Base-by-base conservation (phyloP, 2,113 vertebrate species). In the Dasyurus viverrinus region DNA sequence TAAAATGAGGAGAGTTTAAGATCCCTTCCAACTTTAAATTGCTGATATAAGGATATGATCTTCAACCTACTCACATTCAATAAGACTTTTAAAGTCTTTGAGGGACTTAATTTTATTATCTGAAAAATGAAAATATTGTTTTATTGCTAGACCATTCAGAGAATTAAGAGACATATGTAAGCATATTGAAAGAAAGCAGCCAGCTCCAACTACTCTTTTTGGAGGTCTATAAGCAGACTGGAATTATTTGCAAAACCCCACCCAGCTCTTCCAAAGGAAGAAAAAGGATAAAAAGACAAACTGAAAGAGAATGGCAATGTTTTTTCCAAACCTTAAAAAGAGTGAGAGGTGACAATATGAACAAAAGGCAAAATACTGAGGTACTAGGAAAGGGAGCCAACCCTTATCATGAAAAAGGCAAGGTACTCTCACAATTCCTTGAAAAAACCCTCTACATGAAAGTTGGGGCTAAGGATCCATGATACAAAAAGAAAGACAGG, bases 91-190 rank as follows among this genome's bases (percentile, higher is more conserved):
- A 42, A 16, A 84, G 16, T 84, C 60, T 68, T 68, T 19, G 14
- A n/a, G 60, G 14, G 30, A 19, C 60, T 76, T 76, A n/a, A 30
- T 76, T n/a, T n/a, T 76, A 84, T 2, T 27, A 68, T 36, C 60
- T 68, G 60, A 68, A 68, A 68, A 68, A 36, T 68, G 11, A 94
- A 94, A 93, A 52, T 19, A 54, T 14, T 91, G 47, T 90, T 30
- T 89, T 46, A 57, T 11, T 89, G 9, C 50, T 92, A 57, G 50
- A 26, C 26, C 53, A 95, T 89, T 91, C 53, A 46, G 42, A 89
- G 93, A 94, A 93, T 1, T 94, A 60, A 90, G 48, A 52, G 93
- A 46, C 46, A 91, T 8, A 90, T 48, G 26, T 42, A 92, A 12
- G 48, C 26, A 92, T 54, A 47, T 5, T n/a, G 54, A 55, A 8